Base-by-base conservation (phyloP, 2,888 invertebrate genomes). In the Agapetus fuscipes region DNA sequence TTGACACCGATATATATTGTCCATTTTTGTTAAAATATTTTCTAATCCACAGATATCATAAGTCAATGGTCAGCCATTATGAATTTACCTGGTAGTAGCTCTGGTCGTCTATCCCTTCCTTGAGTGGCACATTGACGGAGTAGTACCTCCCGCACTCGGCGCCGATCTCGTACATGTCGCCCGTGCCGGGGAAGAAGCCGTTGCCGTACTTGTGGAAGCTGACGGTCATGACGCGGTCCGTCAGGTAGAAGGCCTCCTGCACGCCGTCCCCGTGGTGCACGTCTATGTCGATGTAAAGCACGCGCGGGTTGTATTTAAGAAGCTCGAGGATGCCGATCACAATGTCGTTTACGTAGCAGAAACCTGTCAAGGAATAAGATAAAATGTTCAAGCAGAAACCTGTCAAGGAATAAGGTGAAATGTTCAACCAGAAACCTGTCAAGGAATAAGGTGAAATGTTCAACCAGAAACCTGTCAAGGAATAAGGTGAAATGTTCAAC, bases 201-300 rank as follows among this genome's bases (percentile, higher is more conserved):
- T 93, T 93, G 2, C 97, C 97, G 57, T 95, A 97, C 64, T 97
- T 97, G 58, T 98, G 98, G 61, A 98, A 97, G 30, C 95, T 96
- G 1, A 97, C 95, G 0, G 98, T 98, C 97, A 98, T 98, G 0
- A 98, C 97, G 44, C 97, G 66, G 58, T 97, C 96, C 0, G 95
- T 96, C 3, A 95, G 67, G 59, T 96, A 97, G 64, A 97, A 97
- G 0, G 96, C 96, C 64, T 96, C 97, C 61, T 97, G 95, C 0
- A 97, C 96, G 0, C 93, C 93, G 55, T 94, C 93, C 0, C 88
- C 90, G 52, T 98, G 98, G 61, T 98, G 98, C 1, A 98, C 97
- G 55, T 98, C 98, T 43, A 98, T 98, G 57, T 98, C 98, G 46
- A 99, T 93, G 58, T 98, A 98, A 2, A 98, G 66, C 1, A 98